These are phyloP conservation scores for Hipparchia sbordonii DNA, from an alignment of 2,888 invertebrate genomes.

Conservation along the genomic window DNA sequence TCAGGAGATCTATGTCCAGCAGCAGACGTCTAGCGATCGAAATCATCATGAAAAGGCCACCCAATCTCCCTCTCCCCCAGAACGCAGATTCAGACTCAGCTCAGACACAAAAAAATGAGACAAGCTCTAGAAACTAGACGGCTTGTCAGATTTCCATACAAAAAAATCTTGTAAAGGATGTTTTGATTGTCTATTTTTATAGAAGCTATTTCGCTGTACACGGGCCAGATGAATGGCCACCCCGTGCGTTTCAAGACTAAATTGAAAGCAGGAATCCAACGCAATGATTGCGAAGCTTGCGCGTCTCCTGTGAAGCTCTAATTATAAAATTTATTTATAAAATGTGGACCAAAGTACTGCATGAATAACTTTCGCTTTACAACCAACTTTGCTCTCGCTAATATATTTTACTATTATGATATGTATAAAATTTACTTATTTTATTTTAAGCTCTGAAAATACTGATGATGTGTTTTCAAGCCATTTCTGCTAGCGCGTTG, in stretches of 20 bases:
- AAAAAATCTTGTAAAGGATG: neutral
- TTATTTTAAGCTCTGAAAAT: no score
- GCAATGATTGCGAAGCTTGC: conserved; percentile 38
- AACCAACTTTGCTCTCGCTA: neutral
- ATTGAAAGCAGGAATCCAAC: conserved; percentile 26
- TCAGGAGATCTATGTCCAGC: no score
- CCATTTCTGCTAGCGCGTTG: no score
- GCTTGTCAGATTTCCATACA: no score
- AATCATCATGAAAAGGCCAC: no score
- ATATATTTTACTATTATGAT: neutral
- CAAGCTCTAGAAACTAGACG: no score
- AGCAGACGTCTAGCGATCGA: no score
- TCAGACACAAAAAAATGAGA: no score
- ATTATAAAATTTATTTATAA: conserved; percentile 14
- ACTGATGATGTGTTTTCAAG: neutral
- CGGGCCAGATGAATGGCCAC: conserved; percentile 18
- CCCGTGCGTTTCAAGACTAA: conserved; percentile 26
- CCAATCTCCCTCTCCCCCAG: no score
- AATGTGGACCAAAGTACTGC: conserved; percentile 3
- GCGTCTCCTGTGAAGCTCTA: conserved; percentile 46
- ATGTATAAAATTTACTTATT: no score
- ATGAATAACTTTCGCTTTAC: neutral
- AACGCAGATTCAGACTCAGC: no score
- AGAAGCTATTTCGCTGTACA: conserved; percentile 4
- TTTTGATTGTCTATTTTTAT: neutral